Percentiles rank a stretch among this genome's conserved stretches.
phyloP scores from a whole-genome alignment of 2,888 invertebrate genomes.

The Lasioglossum vierecki region DNA sequence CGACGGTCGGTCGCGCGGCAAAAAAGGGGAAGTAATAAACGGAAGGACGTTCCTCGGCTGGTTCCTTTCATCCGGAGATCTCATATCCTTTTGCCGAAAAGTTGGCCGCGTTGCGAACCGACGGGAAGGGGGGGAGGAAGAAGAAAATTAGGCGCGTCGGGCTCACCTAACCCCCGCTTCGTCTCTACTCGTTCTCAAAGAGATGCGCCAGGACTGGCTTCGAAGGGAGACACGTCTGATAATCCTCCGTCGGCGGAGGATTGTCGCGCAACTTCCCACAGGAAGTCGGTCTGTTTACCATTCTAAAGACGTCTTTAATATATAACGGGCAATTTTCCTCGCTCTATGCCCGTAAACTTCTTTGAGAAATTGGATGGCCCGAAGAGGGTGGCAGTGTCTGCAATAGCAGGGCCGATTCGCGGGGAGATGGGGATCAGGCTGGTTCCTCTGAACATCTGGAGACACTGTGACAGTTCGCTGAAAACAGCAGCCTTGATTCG shows the following conservation, averaged over 20 bases:
- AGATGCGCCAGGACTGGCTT: constrained; percentile 48
- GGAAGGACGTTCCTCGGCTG: constrained; percentile 19
- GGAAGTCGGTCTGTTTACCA: constrained; percentile 74
- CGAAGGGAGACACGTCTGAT: constrained; percentile 62
- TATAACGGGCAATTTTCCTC: constrained; percentile 76
- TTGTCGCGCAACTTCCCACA: constrained; percentile 66
- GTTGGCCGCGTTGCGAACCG: constrained; percentile 43
- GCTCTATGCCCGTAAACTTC: constrained; percentile 74
- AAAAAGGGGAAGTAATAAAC: constrained; percentile 46
- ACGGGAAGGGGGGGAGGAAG: constrained; percentile 16
- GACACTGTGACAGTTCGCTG: constrained; percentile 20
- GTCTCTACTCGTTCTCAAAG: constrained; percentile 61
- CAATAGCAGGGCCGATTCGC: neutral
- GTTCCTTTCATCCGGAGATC: constrained; percentile 58
- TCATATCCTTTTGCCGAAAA: constrained; percentile 61
- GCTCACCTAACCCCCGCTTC: neutral
- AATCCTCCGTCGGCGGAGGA: constrained; percentile 59
- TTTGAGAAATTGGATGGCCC: constrained; percentile 75
- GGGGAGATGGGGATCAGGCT: neutral
- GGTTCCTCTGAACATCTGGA: neutral
- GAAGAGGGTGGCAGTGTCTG: constrained; percentile 26
- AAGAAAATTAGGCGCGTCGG: constrained; percentile 67
- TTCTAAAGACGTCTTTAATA: constrained; percentile 77
- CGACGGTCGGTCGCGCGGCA: constrained; percentile 13
- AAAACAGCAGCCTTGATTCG: constrained; percentile 51